These are phyloP conservation scores for Brachypalpus laphriformis DNA, from an alignment of 2,888 invertebrate species.

Conservation along the genomic window DNA sequence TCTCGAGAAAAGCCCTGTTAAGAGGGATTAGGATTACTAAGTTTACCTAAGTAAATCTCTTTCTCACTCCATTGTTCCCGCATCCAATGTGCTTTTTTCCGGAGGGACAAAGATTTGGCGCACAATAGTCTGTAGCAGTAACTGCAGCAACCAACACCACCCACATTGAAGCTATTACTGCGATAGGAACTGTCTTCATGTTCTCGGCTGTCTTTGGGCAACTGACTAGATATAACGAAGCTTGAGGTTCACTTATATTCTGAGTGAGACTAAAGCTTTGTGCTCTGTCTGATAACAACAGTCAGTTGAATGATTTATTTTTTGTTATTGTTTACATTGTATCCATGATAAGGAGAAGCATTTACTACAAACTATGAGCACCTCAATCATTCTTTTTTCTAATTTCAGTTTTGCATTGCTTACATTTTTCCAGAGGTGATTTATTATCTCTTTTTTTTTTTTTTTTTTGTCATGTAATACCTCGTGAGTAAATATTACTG, in stretches of 20 bases:
- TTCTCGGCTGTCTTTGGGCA: neutral
- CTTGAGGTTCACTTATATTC: neutral
- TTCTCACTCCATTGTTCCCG: conserved; percentile 43
- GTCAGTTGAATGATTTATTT: neutral
- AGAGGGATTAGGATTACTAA: neutral
- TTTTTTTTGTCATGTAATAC: too few relatives aligned
- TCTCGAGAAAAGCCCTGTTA: neutral
- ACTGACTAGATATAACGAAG: neutral
- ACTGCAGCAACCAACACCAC: neutral
- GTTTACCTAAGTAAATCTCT: neutral
- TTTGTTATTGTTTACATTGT: neutral
- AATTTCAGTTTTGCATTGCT: neutral
- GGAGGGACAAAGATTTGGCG: neutral
- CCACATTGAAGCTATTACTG: neutral
- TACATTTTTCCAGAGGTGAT: too few relatives aligned
- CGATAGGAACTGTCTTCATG: neutral
- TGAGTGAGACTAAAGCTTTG: neutral
- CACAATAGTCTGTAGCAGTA: conserved; percentile 21
- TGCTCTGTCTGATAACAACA: neutral
- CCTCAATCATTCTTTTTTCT: neutral
- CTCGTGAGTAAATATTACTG: too few relatives aligned
- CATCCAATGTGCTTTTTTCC: conserved; percentile 24
- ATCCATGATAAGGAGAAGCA: neutral
- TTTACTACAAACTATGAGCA: too few relatives aligned
- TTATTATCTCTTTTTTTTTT: too few relatives aligned